Evolutionary conservation across 2,888 invertebrate genomes (phyloP), one percentile per base, ranked within the genome.

Genomic region (Hydriomena furcata): DNA sequence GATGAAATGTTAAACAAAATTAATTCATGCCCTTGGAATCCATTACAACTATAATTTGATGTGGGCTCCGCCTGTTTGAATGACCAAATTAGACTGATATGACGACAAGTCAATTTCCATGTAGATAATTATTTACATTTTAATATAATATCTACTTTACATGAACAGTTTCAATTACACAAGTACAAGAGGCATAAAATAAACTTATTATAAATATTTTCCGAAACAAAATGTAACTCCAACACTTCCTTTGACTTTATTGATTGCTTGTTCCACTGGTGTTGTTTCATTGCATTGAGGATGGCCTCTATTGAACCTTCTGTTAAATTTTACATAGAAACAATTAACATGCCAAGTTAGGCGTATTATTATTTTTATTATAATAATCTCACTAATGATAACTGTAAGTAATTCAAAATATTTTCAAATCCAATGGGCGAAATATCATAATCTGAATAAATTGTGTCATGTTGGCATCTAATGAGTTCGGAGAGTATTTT

Each of bases 401-500:
- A 83, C 79, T 77, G 66, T 68, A 63, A 69, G 71, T 35, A 40
- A 31, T 45, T 51, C 25, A 68, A 70, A 61, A 52, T 59, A 65
- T 66, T 56, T 61, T 50, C 40, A 37, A 61, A 57, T 77, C 66
- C 74, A 79, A 78, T 66, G 78, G 82, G 79, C 79, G 75, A 79
- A 79, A 74, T 76, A 73, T 69, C 68, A 64, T 75, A 73, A 78
- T 79, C 75, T 73, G 72, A 76, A 77, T 71, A 74, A 47, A 76
- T 76, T 79, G 78, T 75, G 77, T 78, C 69, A 81, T 81, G 80
- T 81, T 75, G 78, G 77, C 68, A 69, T 75, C 75, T 77, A 66
- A 81, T 81, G 73, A 82, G 78, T 85, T 84, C 76, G 79, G 81
- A 87, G 84, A 84, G 86, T 90, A 90, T 90, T 90, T 90, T 90